These are phyloP conservation scores for Malurus elegans DNA, from an alignment of 2,113 vertebrate species.

Conservation along the genomic window DNA sequence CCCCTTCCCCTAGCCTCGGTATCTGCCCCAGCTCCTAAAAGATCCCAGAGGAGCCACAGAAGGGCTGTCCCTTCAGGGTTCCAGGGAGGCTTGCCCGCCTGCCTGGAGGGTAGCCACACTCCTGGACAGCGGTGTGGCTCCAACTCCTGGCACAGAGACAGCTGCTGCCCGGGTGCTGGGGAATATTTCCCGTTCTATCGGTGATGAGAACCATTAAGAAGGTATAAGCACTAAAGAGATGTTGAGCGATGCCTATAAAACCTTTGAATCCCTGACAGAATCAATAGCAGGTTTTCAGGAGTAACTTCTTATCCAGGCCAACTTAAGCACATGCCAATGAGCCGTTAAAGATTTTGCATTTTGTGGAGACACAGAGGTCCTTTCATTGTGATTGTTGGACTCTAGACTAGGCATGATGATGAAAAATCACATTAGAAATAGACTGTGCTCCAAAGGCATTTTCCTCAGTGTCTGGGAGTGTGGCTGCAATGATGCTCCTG, in stretches of 20 bases:
- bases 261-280: slow-evolving; percentile 60
- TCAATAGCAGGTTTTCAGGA: slow-evolving; percentile 52
- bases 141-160: background rate
- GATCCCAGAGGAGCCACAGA: rapidly evolving
- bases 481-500: rapidly evolving
- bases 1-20: rapidly evolving
- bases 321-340: slow-evolving; percentile 45
- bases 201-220: slow-evolving; percentile 24
- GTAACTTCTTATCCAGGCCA: slow-evolving; percentile 40
- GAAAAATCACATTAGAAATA: background rate
- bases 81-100: rapidly evolving
- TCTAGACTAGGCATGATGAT: background rate
- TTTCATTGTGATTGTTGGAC: background rate
- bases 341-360: slow-evolving; percentile 50
- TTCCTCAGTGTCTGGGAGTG: background rate
- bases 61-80: background rate
- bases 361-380: slow-evolving; percentile 7
- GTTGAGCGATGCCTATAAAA: slow-evolving; percentile 50
- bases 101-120: rapidly evolving
- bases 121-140: background rate
- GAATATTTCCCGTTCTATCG: background rate
- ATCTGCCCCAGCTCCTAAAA: background rate
- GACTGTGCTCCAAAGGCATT: background rate
- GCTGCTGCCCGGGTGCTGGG: background rate
- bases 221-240: slow-evolving; percentile 35